Conservation (phyloP, 37 sponge, comb jelly and placozoan genomes). For the Aplysina aerophoba region DNA sequence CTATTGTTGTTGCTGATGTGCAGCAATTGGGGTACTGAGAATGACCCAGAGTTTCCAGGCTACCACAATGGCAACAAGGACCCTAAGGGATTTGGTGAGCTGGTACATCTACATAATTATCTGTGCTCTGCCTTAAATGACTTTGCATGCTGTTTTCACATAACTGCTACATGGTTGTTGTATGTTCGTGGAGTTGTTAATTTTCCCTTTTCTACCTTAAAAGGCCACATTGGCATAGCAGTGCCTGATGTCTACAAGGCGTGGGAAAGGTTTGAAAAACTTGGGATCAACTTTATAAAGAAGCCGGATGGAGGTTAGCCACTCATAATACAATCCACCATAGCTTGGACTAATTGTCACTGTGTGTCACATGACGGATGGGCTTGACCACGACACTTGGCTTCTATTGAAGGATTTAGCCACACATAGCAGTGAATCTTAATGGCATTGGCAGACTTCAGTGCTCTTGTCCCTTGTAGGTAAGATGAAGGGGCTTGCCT, state of each 20-base stretch:
- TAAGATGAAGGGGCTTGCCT: constrained; percentile 88
- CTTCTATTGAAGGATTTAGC: too few species aligned
- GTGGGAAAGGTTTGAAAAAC: constrained; percentile 80
- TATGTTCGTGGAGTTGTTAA: too few species aligned
- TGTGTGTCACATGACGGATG: not conserved
- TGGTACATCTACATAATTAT: too few species aligned
- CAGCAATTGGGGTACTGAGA: constrained; percentile 83
- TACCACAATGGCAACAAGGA: constrained; percentile 86
- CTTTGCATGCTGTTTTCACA: too few species aligned
- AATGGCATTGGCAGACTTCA: too few species aligned
- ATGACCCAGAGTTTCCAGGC: constrained; percentile 59
- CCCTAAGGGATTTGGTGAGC: constrained; percentile 81
- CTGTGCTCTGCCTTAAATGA: too few species aligned
- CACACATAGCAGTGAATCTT: too few species aligned
- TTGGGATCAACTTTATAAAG: constrained; percentile 82
- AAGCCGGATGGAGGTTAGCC: constrained; percentile 74
- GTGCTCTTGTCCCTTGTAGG: constrained; percentile 30
- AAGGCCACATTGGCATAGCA: constrained; percentile 84
- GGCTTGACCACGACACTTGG: too few species aligned
- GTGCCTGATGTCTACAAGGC: constrained; percentile 87
- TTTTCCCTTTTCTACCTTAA: not conserved
- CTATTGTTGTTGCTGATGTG: not conserved
- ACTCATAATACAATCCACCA: not conserved
- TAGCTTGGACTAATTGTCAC: not conserved
- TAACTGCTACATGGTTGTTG: too few species aligned